phyloP scores from a whole-genome alignment of 2,888 invertebrate species.

The Microctonus hyperodae region DNA sequence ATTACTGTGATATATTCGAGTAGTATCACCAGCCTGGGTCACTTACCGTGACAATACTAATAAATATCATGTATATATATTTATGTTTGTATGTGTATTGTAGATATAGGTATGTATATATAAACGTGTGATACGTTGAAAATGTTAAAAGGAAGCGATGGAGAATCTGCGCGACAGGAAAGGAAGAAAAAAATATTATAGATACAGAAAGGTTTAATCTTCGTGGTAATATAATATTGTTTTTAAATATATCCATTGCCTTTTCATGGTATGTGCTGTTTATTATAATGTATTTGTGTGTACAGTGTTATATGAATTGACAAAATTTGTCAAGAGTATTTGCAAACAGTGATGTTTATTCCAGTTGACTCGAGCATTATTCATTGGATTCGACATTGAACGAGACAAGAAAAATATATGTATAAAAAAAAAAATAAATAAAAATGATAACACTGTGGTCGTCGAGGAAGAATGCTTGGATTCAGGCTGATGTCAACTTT shows the following conservation, averaged over 20 bases:
- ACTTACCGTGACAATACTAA: constrained; percentile 35
- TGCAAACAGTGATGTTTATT: background rate
- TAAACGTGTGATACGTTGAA: constrained; percentile 25
- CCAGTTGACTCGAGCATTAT: background rate
- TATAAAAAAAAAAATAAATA: background rate
- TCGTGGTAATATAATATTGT: constrained; percentile 6
- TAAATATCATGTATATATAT: constrained; percentile 58
- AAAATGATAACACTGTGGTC: background rate
- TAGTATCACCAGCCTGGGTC: constrained; percentile 37
- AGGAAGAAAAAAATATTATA: no score
- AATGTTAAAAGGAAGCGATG: constrained; percentile 34
- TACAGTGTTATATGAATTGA: background rate
- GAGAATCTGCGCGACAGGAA: constrained; percentile 34
- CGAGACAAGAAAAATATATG: background rate
- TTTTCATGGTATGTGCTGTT: constrained; percentile 15
- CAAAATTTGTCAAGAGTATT: background rate
- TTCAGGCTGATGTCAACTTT: constrained; percentile 13
- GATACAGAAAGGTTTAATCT: constrained; percentile 38
- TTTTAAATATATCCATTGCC: constrained; percentile 11
- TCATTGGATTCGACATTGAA: background rate
- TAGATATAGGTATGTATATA: constrained; percentile 38
- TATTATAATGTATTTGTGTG: background rate
- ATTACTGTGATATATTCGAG: constrained; percentile 39
- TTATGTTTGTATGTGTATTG: constrained; percentile 62
- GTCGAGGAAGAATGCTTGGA: background rate